Base-by-base conservation (phyloP, 2,888 invertebrate species). In the Piscicola geometra region DNA sequence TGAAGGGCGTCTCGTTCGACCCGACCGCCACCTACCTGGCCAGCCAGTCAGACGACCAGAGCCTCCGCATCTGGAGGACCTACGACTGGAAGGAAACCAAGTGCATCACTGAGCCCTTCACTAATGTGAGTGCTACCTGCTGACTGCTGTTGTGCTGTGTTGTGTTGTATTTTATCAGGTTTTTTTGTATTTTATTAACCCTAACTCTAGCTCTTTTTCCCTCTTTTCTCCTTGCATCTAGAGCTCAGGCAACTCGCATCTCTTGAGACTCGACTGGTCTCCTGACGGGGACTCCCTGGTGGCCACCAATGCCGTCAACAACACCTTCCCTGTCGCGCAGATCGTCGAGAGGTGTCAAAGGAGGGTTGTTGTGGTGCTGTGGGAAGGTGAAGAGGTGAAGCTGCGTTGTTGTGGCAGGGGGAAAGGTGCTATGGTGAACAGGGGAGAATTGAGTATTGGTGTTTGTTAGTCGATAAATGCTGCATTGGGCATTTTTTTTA, bases 1-100 rank as follows among this genome's bases (percentile, higher is more conserved):
- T 98, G 1, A 97, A 98, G 87, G 99, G 99, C 9, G 92, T 99
- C 0, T 91, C 95, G 2, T 99, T 98, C 97, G 99, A 99, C 87
- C 99, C 99, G 0, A 92, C 95, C 68, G 98, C 98, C 0, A 95
- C 95, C 86, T 98, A 94, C 84, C 86, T 99, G 77, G 96, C 98
- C 0, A 93, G 95, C 50, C 97, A 87, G 85, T 94, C 95, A 0
- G 97, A 97, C 85, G 98, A 98, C 85, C 93, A 93, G 82, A 92
- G 93, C 25, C 86, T 99, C 32, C 88, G 93, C 82, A 91, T 99
- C 1, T 80, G 99, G 99, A 90, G 94, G 81, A 97, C 97, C 0
- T 90, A 90, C 0, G 96, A 97, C 84, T 99, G 99, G 99, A 89
- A 91, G 1, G 90, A 92, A 81, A 93, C 94, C 82, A 90, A 90